Evolutionary conservation across 2,888 invertebrate species (phyloP).

Genomic region (Nyleta sp.): DNA sequence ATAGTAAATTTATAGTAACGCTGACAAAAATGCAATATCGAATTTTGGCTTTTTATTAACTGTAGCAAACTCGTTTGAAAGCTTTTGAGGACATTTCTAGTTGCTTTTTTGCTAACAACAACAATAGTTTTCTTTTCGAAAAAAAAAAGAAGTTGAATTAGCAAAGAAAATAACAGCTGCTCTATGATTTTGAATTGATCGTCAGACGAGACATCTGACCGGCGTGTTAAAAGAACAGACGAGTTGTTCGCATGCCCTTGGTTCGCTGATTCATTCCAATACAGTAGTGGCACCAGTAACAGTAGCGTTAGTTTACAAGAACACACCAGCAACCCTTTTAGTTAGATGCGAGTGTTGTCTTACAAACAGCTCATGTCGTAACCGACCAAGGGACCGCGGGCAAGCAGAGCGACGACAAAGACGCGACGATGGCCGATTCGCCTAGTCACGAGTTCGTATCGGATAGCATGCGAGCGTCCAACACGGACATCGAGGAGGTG

Average conservation of each 20-base stretch:
- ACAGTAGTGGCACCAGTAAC: slow-evolving; percentile 48
- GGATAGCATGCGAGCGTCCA: slow-evolving; percentile 88
- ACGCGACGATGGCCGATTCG: slow-evolving; percentile 64
- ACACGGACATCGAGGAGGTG: slow-evolving; percentile 88
- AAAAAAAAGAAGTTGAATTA: no score
- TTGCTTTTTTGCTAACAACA: no score
- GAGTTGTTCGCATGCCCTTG: slow-evolving; percentile 49
- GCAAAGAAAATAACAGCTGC: slow-evolving; percentile 2
- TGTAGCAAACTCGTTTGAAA: no score
- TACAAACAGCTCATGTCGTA: slow-evolving; percentile 76
- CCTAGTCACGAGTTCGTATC: slow-evolving; percentile 89
- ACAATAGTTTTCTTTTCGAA: no score
- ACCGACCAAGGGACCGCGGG: slow-evolving; percentile 68
- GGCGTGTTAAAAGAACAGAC: slow-evolving; percentile 7
- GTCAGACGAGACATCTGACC: not conserved
- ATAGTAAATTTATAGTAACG: no score
- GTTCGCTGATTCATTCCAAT: slow-evolving; percentile 62
- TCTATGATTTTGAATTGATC: slow-evolving; percentile 12
- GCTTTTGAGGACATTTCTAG: no score
- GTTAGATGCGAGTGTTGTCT: slow-evolving; percentile 77
- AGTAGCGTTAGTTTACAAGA: slow-evolving; percentile 49
- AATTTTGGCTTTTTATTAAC: no score
- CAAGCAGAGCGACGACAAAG: slow-evolving; percentile 46
- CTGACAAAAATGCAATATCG: no score
- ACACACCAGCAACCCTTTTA: slow-evolving; percentile 67